These are phyloP conservation scores for Chiridota heheva DNA, from an alignment of 35 echinoderm and acorn worm genomes.

Conservation along the genomic window DNA sequence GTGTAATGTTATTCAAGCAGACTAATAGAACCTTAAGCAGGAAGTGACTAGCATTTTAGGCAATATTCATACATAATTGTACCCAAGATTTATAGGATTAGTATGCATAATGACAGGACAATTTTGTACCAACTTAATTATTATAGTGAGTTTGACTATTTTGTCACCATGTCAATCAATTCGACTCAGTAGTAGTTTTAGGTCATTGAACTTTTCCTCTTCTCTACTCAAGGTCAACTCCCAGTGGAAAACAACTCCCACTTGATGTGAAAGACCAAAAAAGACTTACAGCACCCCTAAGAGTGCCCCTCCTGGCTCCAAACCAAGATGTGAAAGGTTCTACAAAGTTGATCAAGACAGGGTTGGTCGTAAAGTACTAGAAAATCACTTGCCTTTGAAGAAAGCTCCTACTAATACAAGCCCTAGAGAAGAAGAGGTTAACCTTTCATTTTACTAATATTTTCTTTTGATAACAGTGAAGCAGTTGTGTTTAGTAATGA, in stretches of 20 bases:
- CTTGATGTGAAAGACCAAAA: not conserved
- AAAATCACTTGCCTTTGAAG: constrained; percentile 82
- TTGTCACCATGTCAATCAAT: not conserved
- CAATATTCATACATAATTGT: too few species aligned
- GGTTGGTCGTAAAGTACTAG: constrained; percentile 67
- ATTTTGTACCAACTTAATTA: not conserved
- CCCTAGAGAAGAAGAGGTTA: constrained; percentile 7
- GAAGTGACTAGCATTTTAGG: too few species aligned
- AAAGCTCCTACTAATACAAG: constrained; percentile 11
- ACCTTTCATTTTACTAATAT: not conserved
- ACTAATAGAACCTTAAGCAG: too few species aligned
- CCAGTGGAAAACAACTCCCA: constrained; percentile 13
- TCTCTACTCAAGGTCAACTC: constrained; percentile 48
- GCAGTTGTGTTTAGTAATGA: not conserved
- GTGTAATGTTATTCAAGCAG: too few species aligned
- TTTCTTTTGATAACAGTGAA: not conserved
- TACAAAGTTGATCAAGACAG: constrained; percentile 74
- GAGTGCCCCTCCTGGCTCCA: constrained; percentile 82
- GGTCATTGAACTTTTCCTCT: not conserved
- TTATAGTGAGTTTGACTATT: not conserved
- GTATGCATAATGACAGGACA: not conserved
- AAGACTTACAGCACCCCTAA: constrained; percentile 27
- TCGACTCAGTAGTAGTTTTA: not conserved
- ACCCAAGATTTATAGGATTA: too few species aligned
- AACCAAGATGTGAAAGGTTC: constrained; percentile 73